Evolutionary conservation across 2,113 vertebrate species (phyloP).

Genomic region (Ariopsis seemanni): DNA sequence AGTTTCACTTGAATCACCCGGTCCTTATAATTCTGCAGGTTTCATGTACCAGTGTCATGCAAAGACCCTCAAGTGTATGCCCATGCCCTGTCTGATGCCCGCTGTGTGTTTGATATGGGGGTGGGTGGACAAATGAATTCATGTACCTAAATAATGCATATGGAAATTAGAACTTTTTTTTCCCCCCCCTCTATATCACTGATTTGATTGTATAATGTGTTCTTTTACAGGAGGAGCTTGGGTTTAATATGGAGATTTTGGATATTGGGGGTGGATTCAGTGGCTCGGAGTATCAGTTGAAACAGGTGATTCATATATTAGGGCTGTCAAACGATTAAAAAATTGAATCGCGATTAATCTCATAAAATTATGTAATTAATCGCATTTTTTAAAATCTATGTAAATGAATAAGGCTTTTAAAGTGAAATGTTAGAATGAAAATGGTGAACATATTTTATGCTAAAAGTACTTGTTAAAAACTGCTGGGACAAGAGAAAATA

Average conservation of each 20-base stretch:
- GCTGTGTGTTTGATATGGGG: slow-evolving; percentile 98
- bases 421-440: no score
- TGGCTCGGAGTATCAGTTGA: slow-evolving; percentile 86
- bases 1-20: background rate
- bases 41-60: slow-evolving; percentile 89
- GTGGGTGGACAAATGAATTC: slow-evolving; percentile 71
- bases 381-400: no score
- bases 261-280: slow-evolving; percentile 96
- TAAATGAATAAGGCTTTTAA: no score
- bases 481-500: no score
- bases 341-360: no score
- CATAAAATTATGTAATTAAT: no score
- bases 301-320: slow-evolving; percentile 82
- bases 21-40: slow-evolving; percentile 69
- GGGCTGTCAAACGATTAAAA: no score
- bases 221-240: slow-evolving; percentile 83
- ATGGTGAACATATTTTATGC: no score
- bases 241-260: slow-evolving; percentile 91
- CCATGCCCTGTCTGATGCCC: slow-evolving; percentile 91
- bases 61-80: slow-evolving; percentile 85
- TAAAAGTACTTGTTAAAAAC: no score
- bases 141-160: background rate
- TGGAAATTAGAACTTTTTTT: background rate
- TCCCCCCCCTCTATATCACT: background rate
- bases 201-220: slow-evolving; percentile 5